These are phyloP conservation scores for Archips crataeganus DNA, from an alignment of 2,888 invertebrate species.

Conservation along the genomic window DNA sequence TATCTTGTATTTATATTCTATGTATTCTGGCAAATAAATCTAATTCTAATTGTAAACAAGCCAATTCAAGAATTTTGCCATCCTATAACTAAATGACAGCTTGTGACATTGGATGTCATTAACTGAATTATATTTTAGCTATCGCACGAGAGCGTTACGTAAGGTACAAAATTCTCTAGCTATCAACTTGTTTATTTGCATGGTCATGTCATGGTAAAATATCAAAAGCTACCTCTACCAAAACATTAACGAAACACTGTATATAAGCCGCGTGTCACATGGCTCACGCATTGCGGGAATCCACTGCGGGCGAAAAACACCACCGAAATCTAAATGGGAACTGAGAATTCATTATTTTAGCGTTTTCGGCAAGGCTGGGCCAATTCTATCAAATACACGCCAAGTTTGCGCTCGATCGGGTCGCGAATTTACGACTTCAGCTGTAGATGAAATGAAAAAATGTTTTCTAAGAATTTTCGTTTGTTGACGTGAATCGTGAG, in stretches of 20 bases:
- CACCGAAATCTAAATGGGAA: constrained; percentile 24
- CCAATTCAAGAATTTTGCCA: too few relatives aligned
- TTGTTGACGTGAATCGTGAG: constrained; percentile 3
- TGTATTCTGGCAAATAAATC: too few relatives aligned
- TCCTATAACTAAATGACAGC: too few relatives aligned
- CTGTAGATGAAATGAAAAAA: constrained; percentile 26
- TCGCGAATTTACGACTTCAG: constrained; percentile 27
- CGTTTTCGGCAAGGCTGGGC: constrained; percentile 24
- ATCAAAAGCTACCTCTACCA: background rate
- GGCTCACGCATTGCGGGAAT: constrained; percentile 34
- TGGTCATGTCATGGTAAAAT: background rate
- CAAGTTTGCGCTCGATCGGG: constrained; percentile 25
- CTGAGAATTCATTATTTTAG: constrained; percentile 36
- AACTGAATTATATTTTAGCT: too few relatives aligned
- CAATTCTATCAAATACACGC: constrained; percentile 34
- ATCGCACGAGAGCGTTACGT: too few relatives aligned
- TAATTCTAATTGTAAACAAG: too few relatives aligned
- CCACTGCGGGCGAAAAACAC: constrained; percentile 30
- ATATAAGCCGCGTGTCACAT: constrained; percentile 14
- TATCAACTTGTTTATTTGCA: background rate
- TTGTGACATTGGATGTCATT: too few relatives aligned
- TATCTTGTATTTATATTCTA: too few relatives aligned
- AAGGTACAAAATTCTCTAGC: too few relatives aligned
- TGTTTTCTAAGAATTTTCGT: constrained; percentile 18
- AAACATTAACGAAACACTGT: background rate